Percentiles rank a stretch among this genome's conserved stretches.
Conservation (phyloP, 2,888 invertebrate species). For the Meghimatium bilineatum region DNA sequence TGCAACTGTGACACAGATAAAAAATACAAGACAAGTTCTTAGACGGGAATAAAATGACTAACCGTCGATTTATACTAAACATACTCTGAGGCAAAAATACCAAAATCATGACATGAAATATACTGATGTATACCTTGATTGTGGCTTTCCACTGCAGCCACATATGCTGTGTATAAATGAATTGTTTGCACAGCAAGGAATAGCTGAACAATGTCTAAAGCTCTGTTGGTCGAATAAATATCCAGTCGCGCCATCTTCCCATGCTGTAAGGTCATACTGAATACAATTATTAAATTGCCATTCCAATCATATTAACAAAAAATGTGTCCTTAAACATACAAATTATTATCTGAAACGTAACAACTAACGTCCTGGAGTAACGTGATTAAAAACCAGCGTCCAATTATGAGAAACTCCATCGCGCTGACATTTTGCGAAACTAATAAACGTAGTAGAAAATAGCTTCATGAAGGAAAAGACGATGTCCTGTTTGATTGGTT, state of each 20-base stretch:
- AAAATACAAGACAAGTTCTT: background rate
- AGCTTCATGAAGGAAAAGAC: constrained; percentile 38
- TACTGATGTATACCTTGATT: constrained; percentile 74
- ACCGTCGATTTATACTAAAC: constrained; percentile 1
- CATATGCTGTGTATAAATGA: constrained; percentile 68
- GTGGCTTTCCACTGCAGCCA: constrained; percentile 75
- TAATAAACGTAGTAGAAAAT: constrained; percentile 19
- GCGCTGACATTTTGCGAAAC: constrained; percentile 44
- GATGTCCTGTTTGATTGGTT: constrained; percentile 53
- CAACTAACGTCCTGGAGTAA: background rate
- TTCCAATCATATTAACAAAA: background rate
- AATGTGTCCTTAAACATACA: background rate
- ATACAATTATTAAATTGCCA: constrained; percentile 37
- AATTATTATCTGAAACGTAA: background rate
- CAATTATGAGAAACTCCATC: background rate
- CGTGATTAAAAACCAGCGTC: background rate
- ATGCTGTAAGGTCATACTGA: constrained; percentile 56
- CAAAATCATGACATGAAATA: background rate
- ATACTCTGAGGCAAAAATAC: background rate
- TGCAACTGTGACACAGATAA: no score
- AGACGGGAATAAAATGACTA: constrained; percentile 10
- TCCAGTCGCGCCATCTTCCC: constrained; percentile 73
- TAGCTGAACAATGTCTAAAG: constrained; percentile 71
- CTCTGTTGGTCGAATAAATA: constrained; percentile 71
- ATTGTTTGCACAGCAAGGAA: constrained; percentile 73